Evolutionary conservation across 2,113 vertebrate genomes (phyloP).

Genomic region (Mus spicilegus): DNA sequence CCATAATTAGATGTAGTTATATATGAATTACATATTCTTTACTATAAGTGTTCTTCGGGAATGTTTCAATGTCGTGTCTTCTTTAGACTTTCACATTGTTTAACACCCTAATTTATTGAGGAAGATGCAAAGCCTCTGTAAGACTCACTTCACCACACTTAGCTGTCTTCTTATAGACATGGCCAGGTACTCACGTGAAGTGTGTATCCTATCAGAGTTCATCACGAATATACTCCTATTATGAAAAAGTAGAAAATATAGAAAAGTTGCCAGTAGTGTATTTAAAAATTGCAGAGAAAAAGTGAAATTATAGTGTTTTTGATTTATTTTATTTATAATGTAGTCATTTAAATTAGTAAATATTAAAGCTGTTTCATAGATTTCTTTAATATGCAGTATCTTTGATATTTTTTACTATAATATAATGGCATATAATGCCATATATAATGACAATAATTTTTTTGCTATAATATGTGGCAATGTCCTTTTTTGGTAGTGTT

Average conservation of each 20-base stretch:
- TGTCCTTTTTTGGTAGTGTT: constrained; percentile 7
- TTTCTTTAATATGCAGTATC: constrained; percentile 19
- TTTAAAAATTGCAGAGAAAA: constrained; percentile 45
- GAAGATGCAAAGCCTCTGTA: background rate
- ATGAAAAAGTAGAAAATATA: constrained; percentile 5
- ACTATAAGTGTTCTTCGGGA: background rate
- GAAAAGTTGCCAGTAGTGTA: background rate
- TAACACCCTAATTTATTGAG: background rate
- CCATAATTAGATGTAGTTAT: background rate
- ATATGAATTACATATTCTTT: background rate
- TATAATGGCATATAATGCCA: constrained; percentile 28
- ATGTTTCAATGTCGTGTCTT: constrained; percentile 10
- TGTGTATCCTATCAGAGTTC: background rate
- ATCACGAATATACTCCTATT: background rate
- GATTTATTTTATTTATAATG: background rate
- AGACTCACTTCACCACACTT: background rate
- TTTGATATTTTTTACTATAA: background rate
- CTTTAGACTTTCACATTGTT: constrained; percentile 43
- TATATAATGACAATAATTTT: background rate
- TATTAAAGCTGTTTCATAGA: constrained; percentile 19
- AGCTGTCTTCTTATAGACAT: background rate
- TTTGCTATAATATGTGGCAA: constrained; percentile 27
- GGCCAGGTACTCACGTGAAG: background rate
- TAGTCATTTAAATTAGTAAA: constrained; percentile 39
- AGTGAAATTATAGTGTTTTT: background rate